phyloP scores from a whole-genome alignment of 37 sponge, comb jelly and placozoan species.

The Tethya wilhelma region DNA sequence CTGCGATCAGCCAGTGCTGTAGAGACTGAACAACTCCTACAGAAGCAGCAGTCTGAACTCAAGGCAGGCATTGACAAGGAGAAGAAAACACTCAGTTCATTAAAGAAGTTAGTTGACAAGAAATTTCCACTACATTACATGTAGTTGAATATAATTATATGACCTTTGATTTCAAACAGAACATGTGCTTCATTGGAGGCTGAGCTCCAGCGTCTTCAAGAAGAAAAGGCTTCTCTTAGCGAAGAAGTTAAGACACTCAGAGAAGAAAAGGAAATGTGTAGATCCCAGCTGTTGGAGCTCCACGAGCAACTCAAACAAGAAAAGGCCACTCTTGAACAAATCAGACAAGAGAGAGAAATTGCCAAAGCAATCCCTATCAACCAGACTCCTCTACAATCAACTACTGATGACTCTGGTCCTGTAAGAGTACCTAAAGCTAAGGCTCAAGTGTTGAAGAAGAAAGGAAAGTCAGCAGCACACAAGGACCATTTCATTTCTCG shows the following conservation, averaged over 20 bases:
- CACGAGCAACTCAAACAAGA: background rate
- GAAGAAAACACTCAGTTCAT: slow-evolving; percentile 10
- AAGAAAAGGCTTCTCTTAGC: slow-evolving; percentile 3
- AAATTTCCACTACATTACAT: too few relatives aligned
- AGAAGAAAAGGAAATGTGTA: slow-evolving; percentile 14
- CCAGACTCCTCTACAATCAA: too few relatives aligned
- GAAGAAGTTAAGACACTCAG: background rate
- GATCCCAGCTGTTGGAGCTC: background rate
- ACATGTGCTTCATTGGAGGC: background rate
- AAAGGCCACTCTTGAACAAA: too few relatives aligned
- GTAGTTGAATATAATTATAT: too few relatives aligned
- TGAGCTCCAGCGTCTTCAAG: background rate
- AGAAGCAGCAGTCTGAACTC: slow-evolving; percentile 20
- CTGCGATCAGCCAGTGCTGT: slow-evolving; percentile 21
- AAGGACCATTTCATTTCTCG: too few relatives aligned
- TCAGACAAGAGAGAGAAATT: too few relatives aligned
- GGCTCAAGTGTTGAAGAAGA: too few relatives aligned
- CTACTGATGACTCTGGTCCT: too few relatives aligned
- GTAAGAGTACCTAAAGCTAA: too few relatives aligned
- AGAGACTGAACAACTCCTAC: slow-evolving; percentile 14
- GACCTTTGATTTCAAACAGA: background rate
- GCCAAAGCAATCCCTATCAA: too few relatives aligned
- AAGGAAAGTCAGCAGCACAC: too few relatives aligned
- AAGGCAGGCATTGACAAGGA: slow-evolving; percentile 20
- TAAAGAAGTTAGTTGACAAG: slow-evolving; percentile 40